Evolutionary conservation across 2,797 vertebrate species (phyloP), one percentile per base, ranked within the genome.

Genomic region (Tauraco hartlaubi): DNA sequence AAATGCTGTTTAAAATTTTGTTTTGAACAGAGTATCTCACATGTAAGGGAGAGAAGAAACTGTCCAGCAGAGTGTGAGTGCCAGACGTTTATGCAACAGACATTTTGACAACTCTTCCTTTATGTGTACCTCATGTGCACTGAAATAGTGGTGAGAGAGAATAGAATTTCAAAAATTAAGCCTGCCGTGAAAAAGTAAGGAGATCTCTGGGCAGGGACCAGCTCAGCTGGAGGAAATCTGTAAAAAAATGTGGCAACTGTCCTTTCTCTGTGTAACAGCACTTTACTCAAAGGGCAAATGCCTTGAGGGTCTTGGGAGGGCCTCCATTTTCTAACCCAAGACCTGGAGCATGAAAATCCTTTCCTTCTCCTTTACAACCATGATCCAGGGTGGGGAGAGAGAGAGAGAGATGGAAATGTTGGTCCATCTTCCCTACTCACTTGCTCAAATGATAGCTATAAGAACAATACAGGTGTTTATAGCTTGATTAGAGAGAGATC

Each of bases 201-300:
- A 28, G 12, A 21, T 88, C 37, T 90, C 13, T n/a, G 9, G 9
- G 12, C 21, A 67, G 35, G 18, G 33, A 46, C 17, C 4, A 55
- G 31, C 48, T 41, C n/a, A 87, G 35, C 15, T 90, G 37, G 44
- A 67, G 16, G 15, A 74, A 74, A 67, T 74, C 46, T 74, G 6
- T 58, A n/a, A 43, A 80, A 72, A 21, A 9, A 5, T 63, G 17
- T 35, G 29, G 29, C 52, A 78, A 20, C 15, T 90, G 22, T 44
- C 25, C 26, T 66, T 72, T 48, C 43, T 63, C 2, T 0, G 8
- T 46, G 20, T 20, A 64, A 43, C 23, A 43, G 6, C 1, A 0
- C 29, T 46, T 71, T 63, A 31, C 18, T 73, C 31, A 66, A 69
- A 56, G 46, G 11, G 2, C 15, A 52, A 80, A 22, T 49, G 55